These are phyloP conservation scores for Agrenia bidenticulata DNA, from an alignment of 2,888 invertebrate species.

Conservation along the genomic window DNA sequence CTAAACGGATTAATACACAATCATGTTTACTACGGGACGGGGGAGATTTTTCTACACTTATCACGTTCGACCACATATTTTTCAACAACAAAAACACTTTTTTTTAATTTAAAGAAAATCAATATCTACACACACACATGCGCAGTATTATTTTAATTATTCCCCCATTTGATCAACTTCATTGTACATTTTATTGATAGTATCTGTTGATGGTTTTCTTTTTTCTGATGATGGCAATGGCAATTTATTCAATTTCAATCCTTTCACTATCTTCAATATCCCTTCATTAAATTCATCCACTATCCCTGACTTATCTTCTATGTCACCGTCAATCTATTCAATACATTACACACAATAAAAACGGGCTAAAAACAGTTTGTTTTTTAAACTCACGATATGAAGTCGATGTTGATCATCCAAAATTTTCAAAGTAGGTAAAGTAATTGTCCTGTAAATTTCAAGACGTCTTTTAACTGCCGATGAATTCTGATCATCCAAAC, in stretches of 20 bases:
- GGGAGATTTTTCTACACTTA: slow-evolving; percentile 15
- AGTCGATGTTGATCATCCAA: slow-evolving; percentile 79
- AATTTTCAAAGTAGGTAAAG: slow-evolving; percentile 82
- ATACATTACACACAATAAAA: no score
- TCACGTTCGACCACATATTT: slow-evolving; percentile 35
- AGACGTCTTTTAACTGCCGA: slow-evolving; percentile 79
- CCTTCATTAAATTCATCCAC: slow-evolving; percentile 47
- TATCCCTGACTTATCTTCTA: slow-evolving; percentile 45
- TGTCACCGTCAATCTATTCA: slow-evolving; percentile 48
- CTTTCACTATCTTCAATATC: slow-evolving; percentile 6
- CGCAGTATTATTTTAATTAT: no score
- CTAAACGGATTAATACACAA: slow-evolving; percentile 6
- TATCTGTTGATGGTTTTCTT: slow-evolving; percentile 54
- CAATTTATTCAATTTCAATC: slow-evolving; percentile 9
- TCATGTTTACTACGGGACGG: slow-evolving; percentile 29
- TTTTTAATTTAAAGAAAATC: no score
- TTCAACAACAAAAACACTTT: background rate
- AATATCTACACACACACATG: no score
- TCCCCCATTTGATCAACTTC: slow-evolving; percentile 55
- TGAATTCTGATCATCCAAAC: slow-evolving; percentile 77
- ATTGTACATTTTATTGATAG: slow-evolving; percentile 57
- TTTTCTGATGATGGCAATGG: background rate
- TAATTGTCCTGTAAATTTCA: slow-evolving; percentile 82
- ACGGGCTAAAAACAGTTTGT: no score
- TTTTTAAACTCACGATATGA: slow-evolving; percentile 76